Base-by-base conservation (phyloP, 2,797 vertebrate species). In the Alauda arvensis region DNA sequence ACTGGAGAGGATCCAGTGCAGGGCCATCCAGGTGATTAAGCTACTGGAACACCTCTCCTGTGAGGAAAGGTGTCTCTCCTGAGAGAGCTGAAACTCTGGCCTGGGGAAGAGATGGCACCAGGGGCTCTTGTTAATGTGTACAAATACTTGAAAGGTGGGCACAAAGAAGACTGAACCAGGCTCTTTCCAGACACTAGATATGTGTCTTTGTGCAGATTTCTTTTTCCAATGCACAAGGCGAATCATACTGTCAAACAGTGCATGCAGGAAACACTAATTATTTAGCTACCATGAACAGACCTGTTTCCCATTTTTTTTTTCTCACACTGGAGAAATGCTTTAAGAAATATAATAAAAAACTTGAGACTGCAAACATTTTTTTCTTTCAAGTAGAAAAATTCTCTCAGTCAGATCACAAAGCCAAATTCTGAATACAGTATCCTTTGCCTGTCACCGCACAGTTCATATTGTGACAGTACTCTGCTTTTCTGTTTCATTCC, bases 401-500 rank as follows among this genome's bases (percentile, higher is more conserved):
- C 33, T 55, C 65, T 72, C 85, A 87, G 39, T 87, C 28, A 85
- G 72, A 63, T 40, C 49, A 91, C 52, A 84, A 89, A 91, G 52
- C 25, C 70, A 80, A 87, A 85, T 93, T 93, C 77, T 76, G 70
- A 87, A 87, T 31, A 63, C 39, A 70, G 52, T 63, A 52, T 62
- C 51, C 53, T 25, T 68, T 91, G 25, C 28, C 46, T 76, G 81
- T 75, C 79, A 46, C 82, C 77, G 51, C 69, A 69, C 65, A 78
- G 74, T 92, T 93, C 80, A 80, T 71, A 90, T 84, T 78, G 61
- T 85, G 89, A 91, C 69, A 82, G 77, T 63, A 89, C 45, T 84
- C 69, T 90, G 56, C 77, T 94, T 88, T 91, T 88, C 87, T 92
- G 56, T 91, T 96, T 95, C 72, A 65, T 91, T 85, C 63, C 88